These are phyloP conservation scores for Melanostoma scalare DNA, from an alignment of 2,888 invertebrate species.

Conservation along the genomic window DNA sequence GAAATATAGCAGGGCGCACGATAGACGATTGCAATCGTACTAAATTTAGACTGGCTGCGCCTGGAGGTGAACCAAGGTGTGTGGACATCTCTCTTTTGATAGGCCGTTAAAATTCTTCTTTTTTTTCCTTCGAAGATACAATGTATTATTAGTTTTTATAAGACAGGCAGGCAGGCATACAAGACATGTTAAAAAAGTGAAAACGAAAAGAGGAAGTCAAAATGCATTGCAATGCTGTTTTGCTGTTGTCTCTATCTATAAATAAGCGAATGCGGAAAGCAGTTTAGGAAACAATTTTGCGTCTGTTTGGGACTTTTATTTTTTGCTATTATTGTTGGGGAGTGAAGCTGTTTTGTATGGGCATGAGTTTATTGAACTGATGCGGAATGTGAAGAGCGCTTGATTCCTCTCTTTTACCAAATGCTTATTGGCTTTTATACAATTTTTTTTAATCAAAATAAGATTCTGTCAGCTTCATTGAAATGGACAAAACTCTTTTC, in stretches of 20 bases:
- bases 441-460: no score
- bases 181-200: slow-evolving; percentile 30
- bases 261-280: slow-evolving; percentile 42
- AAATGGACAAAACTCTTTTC: no score
- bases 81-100: slow-evolving; percentile 34
- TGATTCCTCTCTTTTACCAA: no score
- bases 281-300: slow-evolving; percentile 37
- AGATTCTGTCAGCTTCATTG: no score
- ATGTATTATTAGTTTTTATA: no score
- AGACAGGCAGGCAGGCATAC: not conserved
- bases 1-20: slow-evolving; percentile 17
- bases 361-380: slow-evolving; percentile 31
- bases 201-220: slow-evolving; percentile 49
- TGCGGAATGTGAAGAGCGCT: not conserved
- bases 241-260: slow-evolving; percentile 35
- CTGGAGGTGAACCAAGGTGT: slow-evolving; percentile 59
- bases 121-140: no score
- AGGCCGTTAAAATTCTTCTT: no score
- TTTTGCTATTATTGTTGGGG: slow-evolving; percentile 1
- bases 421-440: no score
- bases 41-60: slow-evolving; percentile 59
- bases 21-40: not conserved
- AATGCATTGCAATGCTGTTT: slow-evolving; percentile 48
- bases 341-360: not conserved
- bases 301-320: slow-evolving; percentile 27